Evolutionary conservation across 2,888 invertebrate genomes (phyloP).

Genomic region (Dyspetes luteomarginatus): DNA sequence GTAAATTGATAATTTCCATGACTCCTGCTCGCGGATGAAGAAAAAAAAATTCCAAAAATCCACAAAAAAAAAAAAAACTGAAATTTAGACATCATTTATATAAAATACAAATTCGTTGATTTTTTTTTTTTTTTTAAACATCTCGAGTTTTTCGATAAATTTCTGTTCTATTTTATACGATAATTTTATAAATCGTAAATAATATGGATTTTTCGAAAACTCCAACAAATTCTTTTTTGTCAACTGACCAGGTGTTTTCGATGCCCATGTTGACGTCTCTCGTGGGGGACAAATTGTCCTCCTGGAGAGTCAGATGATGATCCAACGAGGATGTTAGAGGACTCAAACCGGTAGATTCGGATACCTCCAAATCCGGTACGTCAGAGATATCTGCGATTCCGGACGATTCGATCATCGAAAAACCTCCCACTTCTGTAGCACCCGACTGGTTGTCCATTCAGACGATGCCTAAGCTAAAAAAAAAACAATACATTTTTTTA

Average conservation of each 20-base stretch:
- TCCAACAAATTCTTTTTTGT: not conserved
- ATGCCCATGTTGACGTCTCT: slow-evolving; percentile 82
- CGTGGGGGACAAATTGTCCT: slow-evolving; percentile 75
- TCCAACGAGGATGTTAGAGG: slow-evolving; percentile 80
- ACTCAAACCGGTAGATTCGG: slow-evolving; percentile 80
- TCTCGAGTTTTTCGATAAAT: not conserved
- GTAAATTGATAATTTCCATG: no score
- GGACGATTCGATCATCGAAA: slow-evolving; percentile 80
- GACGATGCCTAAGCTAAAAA: slow-evolving; percentile 70
- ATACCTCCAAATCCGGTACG: slow-evolving; percentile 77
- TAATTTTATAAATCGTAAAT: not conserved
- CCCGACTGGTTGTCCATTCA: slow-evolving; percentile 81
- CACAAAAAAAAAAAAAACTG: no score
- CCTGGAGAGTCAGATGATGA: slow-evolving; percentile 79
- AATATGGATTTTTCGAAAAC: not conserved
- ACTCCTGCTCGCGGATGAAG: no score
- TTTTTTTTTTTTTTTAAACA: not conserved
- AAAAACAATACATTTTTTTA: not conserved
- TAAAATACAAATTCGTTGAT: not conserved
- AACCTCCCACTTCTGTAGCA: slow-evolving; percentile 77
- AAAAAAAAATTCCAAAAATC: no score
- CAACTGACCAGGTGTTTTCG: slow-evolving; percentile 83
- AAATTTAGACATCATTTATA: not conserved
- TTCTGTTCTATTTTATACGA: not conserved
- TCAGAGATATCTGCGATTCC: slow-evolving; percentile 77